Conservation (phyloP, 2,797 vertebrate species). For the Enteromius treurensis region DNA sequence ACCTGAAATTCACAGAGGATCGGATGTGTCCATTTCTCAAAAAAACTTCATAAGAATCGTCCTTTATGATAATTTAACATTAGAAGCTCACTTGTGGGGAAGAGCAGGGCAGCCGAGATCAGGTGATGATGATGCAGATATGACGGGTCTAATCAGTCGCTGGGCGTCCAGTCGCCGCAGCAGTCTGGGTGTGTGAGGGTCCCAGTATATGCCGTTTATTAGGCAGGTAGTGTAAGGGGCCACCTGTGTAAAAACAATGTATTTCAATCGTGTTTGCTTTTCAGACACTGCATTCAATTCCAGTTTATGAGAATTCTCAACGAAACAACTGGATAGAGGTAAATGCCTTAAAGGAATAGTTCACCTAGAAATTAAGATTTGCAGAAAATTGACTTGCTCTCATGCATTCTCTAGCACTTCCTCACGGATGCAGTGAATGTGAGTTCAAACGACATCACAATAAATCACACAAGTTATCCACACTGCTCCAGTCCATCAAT, state of each 20-base stretch:
- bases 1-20: slow-evolving; percentile 70
- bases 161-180: slow-evolving; percentile 86
- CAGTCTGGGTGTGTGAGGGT: slow-evolving; percentile 89
- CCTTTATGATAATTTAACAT: background rate
- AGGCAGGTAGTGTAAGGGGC: slow-evolving; percentile 95
- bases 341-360: background rate
- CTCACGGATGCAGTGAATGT: background rate
- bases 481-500: background rate
- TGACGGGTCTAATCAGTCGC: slow-evolving; percentile 81
- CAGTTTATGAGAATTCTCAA: background rate
- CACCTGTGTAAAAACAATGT: slow-evolving; percentile 75
- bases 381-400: background rate
- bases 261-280: background rate
- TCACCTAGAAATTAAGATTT: background rate
- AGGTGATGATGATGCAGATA: slow-evolving; percentile 42
- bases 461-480: background rate
- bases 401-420: background rate
- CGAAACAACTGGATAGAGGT: background rate
- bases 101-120: slow-evolving; percentile 85
- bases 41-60: no score
- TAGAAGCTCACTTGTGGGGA: slow-evolving; percentile 87
- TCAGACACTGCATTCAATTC: background rate
- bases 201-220: slow-evolving; percentile 98
- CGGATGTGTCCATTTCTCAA: background rate
- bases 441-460: background rate